Conservation (phyloP, 2,888 invertebrate genomes). For the Camptogramma bilineatum region DNA sequence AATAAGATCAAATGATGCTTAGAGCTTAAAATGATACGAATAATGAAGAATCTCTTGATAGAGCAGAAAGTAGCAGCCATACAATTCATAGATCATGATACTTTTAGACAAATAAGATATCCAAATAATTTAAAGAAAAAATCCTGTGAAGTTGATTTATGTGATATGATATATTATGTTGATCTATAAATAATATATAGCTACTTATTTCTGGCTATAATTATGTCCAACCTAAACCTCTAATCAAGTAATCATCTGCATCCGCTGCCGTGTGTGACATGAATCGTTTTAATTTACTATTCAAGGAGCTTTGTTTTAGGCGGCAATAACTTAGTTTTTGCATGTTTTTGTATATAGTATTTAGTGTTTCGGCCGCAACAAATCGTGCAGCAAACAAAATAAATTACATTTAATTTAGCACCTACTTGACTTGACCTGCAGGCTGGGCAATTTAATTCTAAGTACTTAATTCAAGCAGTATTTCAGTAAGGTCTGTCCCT, state of each 20-base stretch:
- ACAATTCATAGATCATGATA: background rate
- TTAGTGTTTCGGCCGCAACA: constrained; percentile 43
- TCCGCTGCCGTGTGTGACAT: constrained; percentile 51
- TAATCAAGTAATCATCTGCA: constrained; percentile 28
- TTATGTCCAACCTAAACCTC: constrained; percentile 14
- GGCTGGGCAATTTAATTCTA: constrained; percentile 31
- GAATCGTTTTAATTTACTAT: constrained; percentile 66
- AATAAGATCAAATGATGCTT: no score
- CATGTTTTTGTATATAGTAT: constrained; percentile 60
- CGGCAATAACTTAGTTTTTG: constrained; percentile 76
- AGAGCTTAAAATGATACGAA: background rate
- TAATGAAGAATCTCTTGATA: background rate
- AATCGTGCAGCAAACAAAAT: constrained; percentile 54
- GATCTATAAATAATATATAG: background rate
- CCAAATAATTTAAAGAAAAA: background rate
- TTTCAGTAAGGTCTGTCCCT: constrained; percentile 24
- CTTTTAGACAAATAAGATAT: background rate
- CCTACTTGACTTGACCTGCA: constrained; percentile 40
- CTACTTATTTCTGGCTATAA: constrained; percentile 26
- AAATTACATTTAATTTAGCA: constrained; percentile 42
- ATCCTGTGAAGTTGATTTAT: no score
- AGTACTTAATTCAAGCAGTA: constrained; percentile 28
- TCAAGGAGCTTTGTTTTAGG: constrained; percentile 75
- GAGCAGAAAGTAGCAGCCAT: no score
- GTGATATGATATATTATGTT: background rate